These are phyloP conservation scores for Heliconius hewitsoni DNA, from an alignment of 1,140 invertebrate genomes.

Conservation along the genomic window DNA sequence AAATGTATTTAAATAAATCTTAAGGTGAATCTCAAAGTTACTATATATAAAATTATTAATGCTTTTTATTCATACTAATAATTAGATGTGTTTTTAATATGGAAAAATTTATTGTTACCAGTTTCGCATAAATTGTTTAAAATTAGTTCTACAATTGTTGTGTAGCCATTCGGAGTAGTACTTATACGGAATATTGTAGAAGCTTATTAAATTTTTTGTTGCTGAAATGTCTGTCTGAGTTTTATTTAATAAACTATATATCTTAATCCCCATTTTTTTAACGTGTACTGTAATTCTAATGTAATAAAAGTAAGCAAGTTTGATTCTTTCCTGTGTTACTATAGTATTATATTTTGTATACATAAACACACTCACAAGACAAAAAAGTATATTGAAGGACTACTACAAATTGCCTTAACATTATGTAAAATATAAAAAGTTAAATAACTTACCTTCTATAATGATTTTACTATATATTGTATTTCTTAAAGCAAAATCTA, in stretches of 20 bases:
- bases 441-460: no score
- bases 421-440: no score
- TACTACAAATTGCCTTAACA: no score
- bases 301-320: no score
- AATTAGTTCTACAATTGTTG: not conserved
- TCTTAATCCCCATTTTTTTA: no score
- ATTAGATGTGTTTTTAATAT: not conserved
- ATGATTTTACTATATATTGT: no score
- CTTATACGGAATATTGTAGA: not conserved
- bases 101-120: not conserved
- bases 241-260: not conserved
- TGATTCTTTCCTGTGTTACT: no score
- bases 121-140: not conserved
- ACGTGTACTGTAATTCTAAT: no score
- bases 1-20: not conserved
- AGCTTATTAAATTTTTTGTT: slow-evolving; percentile 7
- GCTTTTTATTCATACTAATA: slow-evolving; percentile 5
- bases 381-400: no score
- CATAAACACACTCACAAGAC: no score
- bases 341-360: no score
- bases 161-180: not conserved
- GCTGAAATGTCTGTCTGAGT: not conserved
- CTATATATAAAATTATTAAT: not conserved
- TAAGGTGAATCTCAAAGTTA: not conserved
- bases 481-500: no score